Evolutionary conservation across 2,797 vertebrate species (phyloP).

Genomic region (Leptoclinus maculatus): DNA sequence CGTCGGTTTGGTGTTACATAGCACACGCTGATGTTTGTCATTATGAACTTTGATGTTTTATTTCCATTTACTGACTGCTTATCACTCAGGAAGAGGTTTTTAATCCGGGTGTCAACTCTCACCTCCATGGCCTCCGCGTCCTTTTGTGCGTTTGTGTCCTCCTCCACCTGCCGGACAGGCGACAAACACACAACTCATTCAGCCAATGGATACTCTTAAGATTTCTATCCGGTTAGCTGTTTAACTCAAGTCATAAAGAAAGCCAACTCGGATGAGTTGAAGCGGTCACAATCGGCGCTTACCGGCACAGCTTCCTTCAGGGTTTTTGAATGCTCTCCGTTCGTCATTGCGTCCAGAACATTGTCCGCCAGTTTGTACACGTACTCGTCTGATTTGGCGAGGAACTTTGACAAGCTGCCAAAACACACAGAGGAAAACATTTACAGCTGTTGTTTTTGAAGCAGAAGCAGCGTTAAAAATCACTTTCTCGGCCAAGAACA

Average conservation of each 20-base stretch:
- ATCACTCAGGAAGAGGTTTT: not conserved
- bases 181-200: not conserved
- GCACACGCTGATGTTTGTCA: conserved; percentile 16
- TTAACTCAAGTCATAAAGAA: not conserved
- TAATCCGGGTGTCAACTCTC: conserved; percentile 31
- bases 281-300: conserved; percentile 56
- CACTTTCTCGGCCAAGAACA: conserved; percentile 7
- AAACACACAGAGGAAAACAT: not conserved
- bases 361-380: conserved; percentile 93
- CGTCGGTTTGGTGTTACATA: conserved; percentile 29
- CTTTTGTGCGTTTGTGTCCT: conserved; percentile 40
- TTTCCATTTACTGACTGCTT: conserved; percentile 14
- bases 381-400: conserved; percentile 91
- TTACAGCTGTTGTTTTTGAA: not conserved
- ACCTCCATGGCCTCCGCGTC: conserved; percentile 69
- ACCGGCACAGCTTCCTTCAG: conserved; percentile 86
- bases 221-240: not conserved
- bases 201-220: not conserved
- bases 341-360: conserved; percentile 93
- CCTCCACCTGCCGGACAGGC: conserved; percentile 43
- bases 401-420: conserved; percentile 88
- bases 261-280: not conserved
- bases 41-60: conserved; percentile 2
- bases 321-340: conserved; percentile 91
- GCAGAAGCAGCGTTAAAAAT: not conserved